A percentile compares a stretch with the other conserved stretches of the same genome.
Conservation (phyloP, 2,888 invertebrate species). For the Lithophane ornitopus region DNA sequence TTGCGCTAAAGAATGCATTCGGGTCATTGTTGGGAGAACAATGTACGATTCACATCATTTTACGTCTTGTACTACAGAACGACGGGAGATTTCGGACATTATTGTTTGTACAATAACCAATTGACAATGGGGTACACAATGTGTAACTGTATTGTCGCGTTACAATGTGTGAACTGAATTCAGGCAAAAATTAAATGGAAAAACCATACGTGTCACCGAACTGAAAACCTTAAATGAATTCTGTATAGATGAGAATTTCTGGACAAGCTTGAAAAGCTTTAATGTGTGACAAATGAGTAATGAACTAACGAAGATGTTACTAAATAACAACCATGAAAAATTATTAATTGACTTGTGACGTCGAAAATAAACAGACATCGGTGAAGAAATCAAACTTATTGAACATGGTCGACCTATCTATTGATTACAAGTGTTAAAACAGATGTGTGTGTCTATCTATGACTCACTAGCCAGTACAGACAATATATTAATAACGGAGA, state of each 20-base stretch:
- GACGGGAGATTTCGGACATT: constrained; percentile 63
- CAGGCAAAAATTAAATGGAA: constrained; percentile 41
- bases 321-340: constrained; percentile 36
- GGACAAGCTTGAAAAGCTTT: constrained; percentile 19
- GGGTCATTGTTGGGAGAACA: constrained; percentile 73
- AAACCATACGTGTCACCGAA: constrained; percentile 20
- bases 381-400: constrained; percentile 41
- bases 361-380: constrained; percentile 36
- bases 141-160: constrained; percentile 63
- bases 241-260: constrained; percentile 9
- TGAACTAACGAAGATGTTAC: constrained; percentile 36
- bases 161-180: constrained; percentile 62
- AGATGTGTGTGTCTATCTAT: constrained; percentile 30
- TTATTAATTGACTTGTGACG: constrained; percentile 41
- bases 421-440: constrained; percentile 47
- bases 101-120: constrained; percentile 65
- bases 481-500: constrained; percentile 35
- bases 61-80: constrained; percentile 63
- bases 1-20: constrained; percentile 70
- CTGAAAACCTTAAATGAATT: constrained; percentile 17
- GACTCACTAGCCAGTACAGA: constrained; percentile 35
- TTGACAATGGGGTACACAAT: constrained; percentile 61
- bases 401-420: constrained; percentile 38
- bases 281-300: constrained; percentile 49
- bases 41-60: constrained; percentile 68